Evolutionary conservation across 2,113 vertebrate species (phyloP), one percentile per base, ranked within the genome.

Genomic region (Delphinus delphis): DNA sequence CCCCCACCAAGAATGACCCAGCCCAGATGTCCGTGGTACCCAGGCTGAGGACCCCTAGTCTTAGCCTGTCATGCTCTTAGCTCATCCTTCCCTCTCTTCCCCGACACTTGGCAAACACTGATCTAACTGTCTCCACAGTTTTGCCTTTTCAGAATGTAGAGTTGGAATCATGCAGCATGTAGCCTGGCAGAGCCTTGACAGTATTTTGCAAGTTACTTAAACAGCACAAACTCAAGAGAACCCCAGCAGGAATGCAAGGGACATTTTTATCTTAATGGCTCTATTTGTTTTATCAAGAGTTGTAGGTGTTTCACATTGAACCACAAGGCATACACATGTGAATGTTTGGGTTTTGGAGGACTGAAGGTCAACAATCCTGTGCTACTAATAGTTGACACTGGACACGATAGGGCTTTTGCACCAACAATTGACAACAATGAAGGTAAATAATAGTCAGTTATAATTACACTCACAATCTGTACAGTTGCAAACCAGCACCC

Each of bases 161-260:
- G 28, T 15, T 14, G 63, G 6, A 8, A 6, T 28, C 31, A 4
- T 3, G 5, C 1, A 4, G 33, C 2, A 2, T 2, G 6, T 21
- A 15, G 79, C 79, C 38, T 6, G 10, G 36, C 90, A 36, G 90
- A 60, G 21, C 31, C 53, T 33, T 9, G 77, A 36, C 67, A 36
- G 41, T 15, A 26, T 41, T 65, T 65, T 58, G 28, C 53, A 5
- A 17, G 31, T 36, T 31, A 50, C 26, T 71, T 15, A 58, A 28
- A 3, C 6, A 38, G 67, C 67, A 67, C 26, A 5, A 9, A 21
- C 36, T 47, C 11, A 13, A 28, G 65, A 20, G 70, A 9, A 5
- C 11, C 85, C 50, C n/a, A 1, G 41, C 8, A 1, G 38, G 36
- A 70, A 14, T 11, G 9, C 20, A 10, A 11, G 15, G 87, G n/a